Evolutionary conservation across 2,797 vertebrate species (phyloP).

Genomic region (Margarornis squamiger): DNA sequence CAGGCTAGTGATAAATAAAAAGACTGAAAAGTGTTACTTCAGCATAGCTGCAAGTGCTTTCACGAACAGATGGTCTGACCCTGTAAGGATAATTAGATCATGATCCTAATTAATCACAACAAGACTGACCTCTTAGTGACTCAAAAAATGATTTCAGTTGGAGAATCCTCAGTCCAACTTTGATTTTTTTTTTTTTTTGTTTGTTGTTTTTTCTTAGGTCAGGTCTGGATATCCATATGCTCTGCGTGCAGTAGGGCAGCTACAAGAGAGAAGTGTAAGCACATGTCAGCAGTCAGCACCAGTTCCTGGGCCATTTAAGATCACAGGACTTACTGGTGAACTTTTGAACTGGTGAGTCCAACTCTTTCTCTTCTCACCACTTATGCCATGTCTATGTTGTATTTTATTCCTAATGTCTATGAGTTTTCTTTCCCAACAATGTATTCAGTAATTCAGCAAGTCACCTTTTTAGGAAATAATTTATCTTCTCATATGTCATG

Average conservation of each 20-base stretch:
- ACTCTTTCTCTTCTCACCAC: not conserved
- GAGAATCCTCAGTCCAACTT: not conserved
- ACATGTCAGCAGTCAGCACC: not conserved
- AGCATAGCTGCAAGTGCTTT: not conserved
- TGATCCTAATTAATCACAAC: not conserved
- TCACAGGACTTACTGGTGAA: not conserved
- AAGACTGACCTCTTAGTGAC: not conserved
- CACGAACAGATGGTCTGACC: not conserved
- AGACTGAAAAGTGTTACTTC: not conserved
- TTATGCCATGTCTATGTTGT: not conserved
- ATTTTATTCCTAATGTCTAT: not conserved
- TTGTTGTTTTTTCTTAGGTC: not conserved
- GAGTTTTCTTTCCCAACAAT: not conserved
- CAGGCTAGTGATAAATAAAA: not conserved
- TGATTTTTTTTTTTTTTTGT: not conserved
- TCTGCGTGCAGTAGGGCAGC: not conserved
- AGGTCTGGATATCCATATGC: not conserved
- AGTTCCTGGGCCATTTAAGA: not conserved
- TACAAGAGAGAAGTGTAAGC: not conserved
- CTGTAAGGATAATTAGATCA: not conserved
- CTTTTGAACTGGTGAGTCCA: not conserved
- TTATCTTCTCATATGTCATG: not conserved
- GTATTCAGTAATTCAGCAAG: not conserved
- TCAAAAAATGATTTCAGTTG: not conserved
- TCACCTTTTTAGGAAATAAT: not conserved